phyloP scores from a whole-genome alignment of 2,888 invertebrate species.

The Apomyelois bistriatella region DNA sequence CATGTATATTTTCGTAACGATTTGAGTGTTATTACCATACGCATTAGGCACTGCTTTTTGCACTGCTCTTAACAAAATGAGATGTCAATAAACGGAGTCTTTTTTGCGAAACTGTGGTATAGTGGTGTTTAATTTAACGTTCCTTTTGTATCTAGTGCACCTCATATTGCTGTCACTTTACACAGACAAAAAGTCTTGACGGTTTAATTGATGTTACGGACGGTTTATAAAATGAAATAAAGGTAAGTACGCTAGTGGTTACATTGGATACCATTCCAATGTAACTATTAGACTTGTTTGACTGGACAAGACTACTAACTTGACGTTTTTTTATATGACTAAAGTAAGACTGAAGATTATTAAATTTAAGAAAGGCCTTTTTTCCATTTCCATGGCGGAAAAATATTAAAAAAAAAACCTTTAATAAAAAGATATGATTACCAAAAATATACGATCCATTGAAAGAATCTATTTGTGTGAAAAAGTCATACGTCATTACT shows the following conservation, averaged over 20 bases:
- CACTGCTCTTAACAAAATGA: slow-evolving; percentile 48
- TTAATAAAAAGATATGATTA: neutral
- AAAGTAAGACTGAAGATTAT: too few relatives aligned
- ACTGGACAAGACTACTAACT: too few relatives aligned
- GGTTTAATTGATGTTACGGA: too few relatives aligned
- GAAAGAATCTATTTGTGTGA: neutral
- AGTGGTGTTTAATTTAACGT: slow-evolving; percentile 15
- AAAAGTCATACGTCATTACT: slow-evolving; percentile 27
- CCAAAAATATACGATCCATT: neutral
- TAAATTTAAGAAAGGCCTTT: too few relatives aligned
- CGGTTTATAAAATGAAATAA: too few relatives aligned
- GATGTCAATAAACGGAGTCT: slow-evolving; percentile 48
- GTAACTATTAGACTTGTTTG: too few relatives aligned
- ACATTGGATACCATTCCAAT: too few relatives aligned
- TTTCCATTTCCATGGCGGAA: too few relatives aligned
- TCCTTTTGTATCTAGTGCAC: slow-evolving; percentile 12
- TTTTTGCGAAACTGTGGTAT: slow-evolving; percentile 25
- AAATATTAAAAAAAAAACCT: too few relatives aligned
- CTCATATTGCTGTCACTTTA: slow-evolving; percentile 1
- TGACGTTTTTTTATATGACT: too few relatives aligned
- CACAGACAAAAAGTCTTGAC: too few relatives aligned
- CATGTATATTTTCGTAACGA: slow-evolving; percentile 55
- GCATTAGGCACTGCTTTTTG: slow-evolving; percentile 59
- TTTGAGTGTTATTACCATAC: slow-evolving; percentile 58
- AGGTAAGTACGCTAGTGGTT: too few relatives aligned